Conservation (phyloP, 2,113 vertebrate species). For the Erythrocercus mccallii region DNA sequence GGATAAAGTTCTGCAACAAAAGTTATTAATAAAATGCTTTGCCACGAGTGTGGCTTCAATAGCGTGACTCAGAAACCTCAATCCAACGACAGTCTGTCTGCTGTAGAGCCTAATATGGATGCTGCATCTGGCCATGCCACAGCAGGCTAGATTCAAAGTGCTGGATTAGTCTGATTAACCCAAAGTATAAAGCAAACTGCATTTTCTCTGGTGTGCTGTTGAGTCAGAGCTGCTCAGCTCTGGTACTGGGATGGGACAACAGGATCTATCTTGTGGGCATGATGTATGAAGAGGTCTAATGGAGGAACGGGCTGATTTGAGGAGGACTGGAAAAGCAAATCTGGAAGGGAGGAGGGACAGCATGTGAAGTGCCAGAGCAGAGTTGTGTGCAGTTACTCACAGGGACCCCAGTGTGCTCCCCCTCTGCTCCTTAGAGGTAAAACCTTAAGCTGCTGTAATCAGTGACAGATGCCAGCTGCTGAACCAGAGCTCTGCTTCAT, state of each 20-base stretch:
- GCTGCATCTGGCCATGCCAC: neutral
- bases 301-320: neutral
- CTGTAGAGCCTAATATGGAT: neutral
- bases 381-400: neutral
- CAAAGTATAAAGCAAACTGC: neutral
- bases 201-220: neutral
- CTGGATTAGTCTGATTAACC: neutral
- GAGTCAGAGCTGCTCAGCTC: neutral
- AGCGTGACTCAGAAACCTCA: slow-evolving; percentile 21
- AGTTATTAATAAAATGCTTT: slow-evolving; percentile 24
- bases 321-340: neutral
- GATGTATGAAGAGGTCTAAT: neutral
- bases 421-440: neutral
- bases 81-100: neutral
- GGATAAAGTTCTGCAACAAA: slow-evolving; percentile 7
- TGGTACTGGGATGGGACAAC: neutral
- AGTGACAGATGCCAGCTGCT: neutral
- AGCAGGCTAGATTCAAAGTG: neutral
- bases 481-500: slow-evolving; percentile 3
- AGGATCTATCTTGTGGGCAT: neutral
- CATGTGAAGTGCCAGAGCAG: neutral
- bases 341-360: neutral
- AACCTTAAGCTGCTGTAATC: neutral
- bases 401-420: neutral
- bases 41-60: neutral